phyloP scores from a whole-genome alignment of 1,140 invertebrate species.

The Diachasma alloeum region DNA sequence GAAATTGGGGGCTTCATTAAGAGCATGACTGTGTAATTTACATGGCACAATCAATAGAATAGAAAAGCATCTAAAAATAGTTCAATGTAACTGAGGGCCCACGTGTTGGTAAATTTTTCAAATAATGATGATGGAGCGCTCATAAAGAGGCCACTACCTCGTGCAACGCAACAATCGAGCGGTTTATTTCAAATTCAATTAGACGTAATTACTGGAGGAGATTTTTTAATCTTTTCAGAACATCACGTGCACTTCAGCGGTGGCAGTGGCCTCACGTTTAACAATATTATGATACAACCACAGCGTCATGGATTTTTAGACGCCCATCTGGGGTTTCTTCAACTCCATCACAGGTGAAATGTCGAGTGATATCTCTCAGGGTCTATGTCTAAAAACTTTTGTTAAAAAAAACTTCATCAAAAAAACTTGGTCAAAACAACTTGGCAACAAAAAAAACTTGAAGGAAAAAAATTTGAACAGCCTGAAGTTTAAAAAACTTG shows the following conservation, averaged over 20 bases:
- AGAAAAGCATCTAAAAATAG: not conserved
- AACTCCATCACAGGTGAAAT: constrained; percentile 49
- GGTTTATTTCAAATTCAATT: constrained; percentile 1
- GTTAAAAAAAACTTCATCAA: no score
- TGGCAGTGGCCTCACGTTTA: constrained; percentile 48
- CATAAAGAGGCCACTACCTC: not conserved
- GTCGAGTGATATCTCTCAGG: not conserved
- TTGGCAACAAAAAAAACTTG: no score
- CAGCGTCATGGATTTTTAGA: constrained; percentile 54
- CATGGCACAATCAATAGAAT: not conserved
- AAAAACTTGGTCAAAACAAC: no score
- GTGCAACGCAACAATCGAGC: not conserved
- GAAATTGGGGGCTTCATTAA: not conserved
- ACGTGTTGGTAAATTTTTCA: not conserved
- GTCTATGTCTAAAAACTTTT: no score
- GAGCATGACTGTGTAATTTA: not conserved
- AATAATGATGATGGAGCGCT: not conserved
- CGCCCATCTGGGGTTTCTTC: constrained; percentile 52
- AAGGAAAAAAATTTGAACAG: no score
- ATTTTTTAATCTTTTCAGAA: constrained; percentile 39
- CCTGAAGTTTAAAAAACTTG: no score
- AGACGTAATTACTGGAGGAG: not conserved
- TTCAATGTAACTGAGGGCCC: not conserved
- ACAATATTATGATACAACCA: constrained; percentile 55
- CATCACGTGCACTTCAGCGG: constrained; percentile 57